Evolutionary conservation across 2,113 vertebrate species (phyloP).

Genomic region (Sprattus sprattus): DNA sequence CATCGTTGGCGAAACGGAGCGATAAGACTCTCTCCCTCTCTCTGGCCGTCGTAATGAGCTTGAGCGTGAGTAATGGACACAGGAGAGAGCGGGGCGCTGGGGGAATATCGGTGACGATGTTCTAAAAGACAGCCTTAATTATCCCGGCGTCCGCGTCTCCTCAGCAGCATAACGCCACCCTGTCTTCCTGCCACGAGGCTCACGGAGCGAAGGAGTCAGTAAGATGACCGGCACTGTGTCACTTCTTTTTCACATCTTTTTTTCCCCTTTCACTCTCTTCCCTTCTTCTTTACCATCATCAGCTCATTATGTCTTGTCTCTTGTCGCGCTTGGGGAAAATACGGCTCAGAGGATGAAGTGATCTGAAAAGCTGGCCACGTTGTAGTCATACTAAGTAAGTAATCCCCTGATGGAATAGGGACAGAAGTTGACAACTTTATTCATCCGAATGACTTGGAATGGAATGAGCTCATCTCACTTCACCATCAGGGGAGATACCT

Average conservation of each 20-base stretch:
- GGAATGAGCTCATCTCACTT: background rate
- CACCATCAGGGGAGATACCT: background rate
- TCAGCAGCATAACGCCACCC: background rate
- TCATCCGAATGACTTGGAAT: background rate
- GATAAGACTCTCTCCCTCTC: slow-evolving; percentile 49
- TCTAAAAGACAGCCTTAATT: slow-evolving; percentile 48
- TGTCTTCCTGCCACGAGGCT: background rate
- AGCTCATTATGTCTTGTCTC: background rate
- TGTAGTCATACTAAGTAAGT: background rate
- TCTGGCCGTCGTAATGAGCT: slow-evolving; percentile 47
- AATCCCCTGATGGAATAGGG: background rate
- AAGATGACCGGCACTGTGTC: background rate
- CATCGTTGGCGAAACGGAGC: slow-evolving; percentile 46
- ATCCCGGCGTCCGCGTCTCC: slow-evolving; percentile 22
- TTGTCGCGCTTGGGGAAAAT: background rate
- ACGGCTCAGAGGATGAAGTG: background rate
- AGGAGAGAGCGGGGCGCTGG: slow-evolving; percentile 25
- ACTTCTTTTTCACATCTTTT: background rate
- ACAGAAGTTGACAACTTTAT: background rate
- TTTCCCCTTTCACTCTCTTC: background rate
- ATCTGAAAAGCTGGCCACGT: background rate
- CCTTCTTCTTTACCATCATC: background rate
- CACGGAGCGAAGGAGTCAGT: background rate
- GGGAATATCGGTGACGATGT: slow-evolving; percentile 48
- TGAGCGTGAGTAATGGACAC: slow-evolving; percentile 52